These are phyloP conservation scores for Nomada goodeniana DNA, from an alignment of 2,888 invertebrate species.

Conservation along the genomic window DNA sequence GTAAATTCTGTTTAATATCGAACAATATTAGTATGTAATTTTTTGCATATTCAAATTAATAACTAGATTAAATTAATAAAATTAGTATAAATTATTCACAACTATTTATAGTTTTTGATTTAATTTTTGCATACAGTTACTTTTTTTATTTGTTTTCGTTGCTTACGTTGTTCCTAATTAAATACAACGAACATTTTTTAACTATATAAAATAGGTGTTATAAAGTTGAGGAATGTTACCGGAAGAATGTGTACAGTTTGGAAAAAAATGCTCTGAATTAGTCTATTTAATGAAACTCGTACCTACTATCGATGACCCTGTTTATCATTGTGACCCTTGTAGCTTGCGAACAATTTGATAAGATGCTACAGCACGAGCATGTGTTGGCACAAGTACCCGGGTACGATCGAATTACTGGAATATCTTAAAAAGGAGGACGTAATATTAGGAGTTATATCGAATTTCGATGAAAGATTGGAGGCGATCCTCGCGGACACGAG, in stretches of 20 bases:
- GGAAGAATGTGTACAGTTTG: background rate
- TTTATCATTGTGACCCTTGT: slow-evolving; percentile 69
- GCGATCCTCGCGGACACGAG: slow-evolving; percentile 88
- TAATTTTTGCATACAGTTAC: background rate
- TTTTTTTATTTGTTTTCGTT: background rate
- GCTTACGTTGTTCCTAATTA: background rate
- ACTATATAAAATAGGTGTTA: background rate
- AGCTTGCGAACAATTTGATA: slow-evolving; percentile 87
- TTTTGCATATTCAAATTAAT: background rate
- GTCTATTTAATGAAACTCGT: slow-evolving; percentile 22
- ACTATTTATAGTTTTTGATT: background rate
- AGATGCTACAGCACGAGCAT: slow-evolving; percentile 89
- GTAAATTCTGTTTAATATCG: background rate
- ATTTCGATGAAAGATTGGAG: slow-evolving; percentile 93
- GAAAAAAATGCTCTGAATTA: background rate
- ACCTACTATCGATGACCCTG: slow-evolving; percentile 62
- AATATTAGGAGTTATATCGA: slow-evolving; percentile 92
- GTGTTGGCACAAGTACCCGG: slow-evolving; percentile 91
- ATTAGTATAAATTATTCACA: background rate
- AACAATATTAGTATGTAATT: background rate
- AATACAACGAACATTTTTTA: background rate
- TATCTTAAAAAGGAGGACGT: slow-evolving; percentile 85
- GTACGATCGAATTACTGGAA: slow-evolving; percentile 88
- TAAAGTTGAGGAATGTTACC: background rate
- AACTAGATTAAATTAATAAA: background rate